Base-by-base conservation (phyloP, 2,797 vertebrate genomes). In the Falco peregrinus region DNA sequence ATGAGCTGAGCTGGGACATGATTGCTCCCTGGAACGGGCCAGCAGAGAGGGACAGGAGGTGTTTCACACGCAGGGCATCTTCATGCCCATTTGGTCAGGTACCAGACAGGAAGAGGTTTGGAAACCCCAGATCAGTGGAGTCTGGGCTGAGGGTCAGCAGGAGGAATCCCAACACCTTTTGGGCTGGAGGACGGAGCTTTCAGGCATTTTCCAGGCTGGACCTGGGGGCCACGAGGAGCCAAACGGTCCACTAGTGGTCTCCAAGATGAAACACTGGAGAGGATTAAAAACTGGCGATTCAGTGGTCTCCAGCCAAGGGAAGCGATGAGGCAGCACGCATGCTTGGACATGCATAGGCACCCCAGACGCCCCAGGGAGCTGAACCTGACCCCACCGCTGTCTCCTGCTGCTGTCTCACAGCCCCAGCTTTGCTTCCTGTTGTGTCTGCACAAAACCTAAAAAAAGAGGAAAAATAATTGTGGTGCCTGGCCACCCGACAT, bases 361-460 rank as follows among this genome's bases (percentile, higher is more conserved):
- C 61, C 43, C 43, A 54, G 61, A 37, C 56, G 71, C 63, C 71
- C 71, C 26, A 45, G 33, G 37, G 41, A 73, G 54, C 76, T 88
- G 92, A 59, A 75, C 78, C 71, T 88, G 63, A 93, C 78, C 85
- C 84, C 70, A 85, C 31, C 43, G 10, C 68, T 37, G 76, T 51
- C 61, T 77, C 89, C 53, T 0, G 0, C 75, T 21, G 71, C 74
- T 2, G 64, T 75, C 94, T 35, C 57, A 76, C 43, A 93, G 70
- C 70, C 73, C 37, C 67, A n/a, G 74, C 81, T 80, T 89, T 2
- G 3, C 76, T 97, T 97, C 96, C 96, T 97, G 96, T 97, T 94
- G 77, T 94, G 94, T 97, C 96, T 97, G 74, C 4, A 6, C 89
- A 89, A 88, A 88, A 95, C 53, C 96, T 94, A 96, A 97, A 97